Conservation (phyloP, 1,140 invertebrate species). For the Heliconius eleuchia region DNA sequence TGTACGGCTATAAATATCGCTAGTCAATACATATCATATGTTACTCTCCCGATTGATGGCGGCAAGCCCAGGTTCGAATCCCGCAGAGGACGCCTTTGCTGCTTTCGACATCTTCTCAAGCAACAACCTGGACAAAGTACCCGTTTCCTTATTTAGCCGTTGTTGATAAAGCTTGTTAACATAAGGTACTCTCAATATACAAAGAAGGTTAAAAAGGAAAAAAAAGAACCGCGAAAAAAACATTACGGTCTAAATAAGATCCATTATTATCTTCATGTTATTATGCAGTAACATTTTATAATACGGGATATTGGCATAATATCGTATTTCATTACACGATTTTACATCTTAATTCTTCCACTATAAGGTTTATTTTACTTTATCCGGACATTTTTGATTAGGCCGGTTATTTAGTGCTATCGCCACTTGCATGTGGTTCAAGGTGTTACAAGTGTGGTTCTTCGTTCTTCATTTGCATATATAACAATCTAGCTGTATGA, state of each 20-base stretch:
- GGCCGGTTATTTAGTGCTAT: slow-evolving; percentile 26
- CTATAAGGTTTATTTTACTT: not conserved
- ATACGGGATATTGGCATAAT: slow-evolving; percentile 6
- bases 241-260: not conserved
- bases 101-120: too few species aligned
- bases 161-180: too few species aligned
- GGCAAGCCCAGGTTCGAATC: too few species aligned
- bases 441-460: slow-evolving; percentile 29
- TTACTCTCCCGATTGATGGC: too few species aligned
- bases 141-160: too few species aligned
- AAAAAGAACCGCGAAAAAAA: too few species aligned
- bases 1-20: too few species aligned
- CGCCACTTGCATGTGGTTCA: slow-evolving; percentile 29
- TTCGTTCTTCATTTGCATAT: slow-evolving; percentile 32
- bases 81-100: too few species aligned
- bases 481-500: slow-evolving; percentile 22
- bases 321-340: not conserved
- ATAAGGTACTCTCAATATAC: too few species aligned
- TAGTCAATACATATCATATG: too few species aligned
- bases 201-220: too few species aligned
- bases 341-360: not conserved
- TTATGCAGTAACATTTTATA: slow-evolving; percentile 21
- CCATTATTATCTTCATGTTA: slow-evolving; percentile 9
- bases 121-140: too few species aligned
- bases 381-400: not conserved